A percentile compares a stretch with the other conserved stretches of the same genome.
phyloP scores from a whole-genome alignment of 2,888 invertebrate species.

The Agonopterix subpropinquella region DNA sequence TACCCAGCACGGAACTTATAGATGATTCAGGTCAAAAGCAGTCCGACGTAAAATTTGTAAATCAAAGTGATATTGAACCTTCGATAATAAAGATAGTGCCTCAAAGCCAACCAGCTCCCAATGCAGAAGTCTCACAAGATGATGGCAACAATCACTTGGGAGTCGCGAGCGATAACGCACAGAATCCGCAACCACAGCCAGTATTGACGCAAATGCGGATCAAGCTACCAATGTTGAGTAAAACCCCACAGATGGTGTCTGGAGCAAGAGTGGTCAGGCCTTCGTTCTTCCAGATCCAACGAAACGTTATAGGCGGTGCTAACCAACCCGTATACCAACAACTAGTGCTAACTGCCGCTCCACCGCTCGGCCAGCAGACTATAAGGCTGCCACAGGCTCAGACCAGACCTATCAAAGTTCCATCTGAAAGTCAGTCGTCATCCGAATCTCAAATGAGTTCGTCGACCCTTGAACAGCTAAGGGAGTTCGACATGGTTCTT shows the following conservation, averaged over 20 bases:
- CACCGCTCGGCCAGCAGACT: conserved; percentile 60
- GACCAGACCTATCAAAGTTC: conserved; percentile 38
- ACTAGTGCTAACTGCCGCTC: conserved; percentile 64
- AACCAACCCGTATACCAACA: conserved; percentile 73
- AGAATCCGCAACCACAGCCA: conserved; percentile 47
- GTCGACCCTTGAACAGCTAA: conserved; percentile 83
- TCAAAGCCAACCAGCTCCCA: conserved; percentile 40
- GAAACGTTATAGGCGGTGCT: conserved; percentile 75
- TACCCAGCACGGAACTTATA: conserved; percentile 62
- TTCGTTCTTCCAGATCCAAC: conserved; percentile 76
- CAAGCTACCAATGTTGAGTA: conserved; percentile 68
- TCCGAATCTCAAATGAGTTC: conserved; percentile 81
- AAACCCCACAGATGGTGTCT: conserved; percentile 72
- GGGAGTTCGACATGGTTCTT: conserved; percentile 87
- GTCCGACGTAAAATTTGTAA: conserved; percentile 36
- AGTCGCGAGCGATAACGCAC: conserved; percentile 37
- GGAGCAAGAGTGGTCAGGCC: conserved; percentile 74
- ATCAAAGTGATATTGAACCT: conserved; percentile 51
- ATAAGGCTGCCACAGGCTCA: conserved; percentile 56
- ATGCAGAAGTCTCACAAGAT: conserved; percentile 36
- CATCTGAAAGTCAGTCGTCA: conserved; percentile 48
- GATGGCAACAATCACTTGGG: conserved; percentile 39
- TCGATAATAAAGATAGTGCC: conserved; percentile 68
- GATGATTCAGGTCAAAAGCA: conserved; percentile 61
- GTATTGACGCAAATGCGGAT: conserved; percentile 73